These are phyloP conservation scores for Sclerurus mexicanus DNA, from an alignment of 2,113 vertebrate genomes.

Conservation along the genomic window DNA sequence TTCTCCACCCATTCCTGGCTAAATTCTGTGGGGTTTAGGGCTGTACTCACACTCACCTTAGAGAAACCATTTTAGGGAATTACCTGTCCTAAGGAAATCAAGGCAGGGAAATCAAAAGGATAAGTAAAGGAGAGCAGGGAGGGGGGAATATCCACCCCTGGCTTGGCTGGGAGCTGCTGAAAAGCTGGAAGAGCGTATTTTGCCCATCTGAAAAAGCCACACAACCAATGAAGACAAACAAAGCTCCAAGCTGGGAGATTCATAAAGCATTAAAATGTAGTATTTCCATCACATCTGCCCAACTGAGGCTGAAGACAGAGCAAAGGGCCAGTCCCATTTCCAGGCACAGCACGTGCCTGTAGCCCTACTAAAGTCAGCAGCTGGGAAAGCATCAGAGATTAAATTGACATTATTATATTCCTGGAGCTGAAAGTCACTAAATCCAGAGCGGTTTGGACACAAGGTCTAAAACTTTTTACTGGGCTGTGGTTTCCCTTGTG, in stretches of 20 bases:
- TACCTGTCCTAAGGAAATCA: neutral
- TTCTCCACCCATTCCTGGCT: neutral
- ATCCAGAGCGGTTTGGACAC: neutral
- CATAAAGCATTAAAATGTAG: neutral
- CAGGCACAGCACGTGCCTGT: neutral
- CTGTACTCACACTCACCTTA: neutral
- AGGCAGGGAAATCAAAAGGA: neutral
- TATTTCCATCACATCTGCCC: neutral
- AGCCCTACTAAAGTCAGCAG: neutral
- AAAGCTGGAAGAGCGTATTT: neutral
- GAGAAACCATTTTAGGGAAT: neutral
- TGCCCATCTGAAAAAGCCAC: neutral
- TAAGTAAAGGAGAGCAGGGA: neutral
- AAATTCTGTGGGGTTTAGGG: neutral
- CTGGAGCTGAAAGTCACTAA: neutral
- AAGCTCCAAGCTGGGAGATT: neutral
- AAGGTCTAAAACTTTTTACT: neutral
- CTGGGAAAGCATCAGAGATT: neutral
- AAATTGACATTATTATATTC: neutral
- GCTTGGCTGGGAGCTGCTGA: neutral
- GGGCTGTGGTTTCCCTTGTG: neutral
- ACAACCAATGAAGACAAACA: neutral
- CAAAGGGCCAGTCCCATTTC: neutral
- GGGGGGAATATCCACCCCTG: accelerated
- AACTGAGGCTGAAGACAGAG: neutral